Percentiles rank a stretch among this genome's conserved stretches.
phyloP scores from a whole-genome alignment of 2,797 vertebrate species.

The Neosalanx taihuensis region DNA sequence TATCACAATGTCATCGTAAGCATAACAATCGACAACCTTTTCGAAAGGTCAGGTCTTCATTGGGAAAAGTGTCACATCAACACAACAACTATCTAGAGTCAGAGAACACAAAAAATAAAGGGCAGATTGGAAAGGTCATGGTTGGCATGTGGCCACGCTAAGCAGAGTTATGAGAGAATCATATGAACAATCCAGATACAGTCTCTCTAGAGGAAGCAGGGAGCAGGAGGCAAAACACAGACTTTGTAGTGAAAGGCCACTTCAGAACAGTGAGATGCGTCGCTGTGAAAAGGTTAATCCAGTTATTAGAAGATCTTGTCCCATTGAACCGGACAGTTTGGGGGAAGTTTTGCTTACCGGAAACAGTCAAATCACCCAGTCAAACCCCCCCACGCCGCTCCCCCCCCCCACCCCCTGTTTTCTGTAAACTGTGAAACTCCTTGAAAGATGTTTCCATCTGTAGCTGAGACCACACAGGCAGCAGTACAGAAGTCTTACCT shows the following conservation, averaged over 20 bases:
- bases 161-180: slow-evolving; percentile 11
- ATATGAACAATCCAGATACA: neutral
- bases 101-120: slow-evolving; percentile 23
- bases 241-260: neutral
- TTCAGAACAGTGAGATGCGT: neutral
- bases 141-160: slow-evolving; percentile 16
- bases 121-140: slow-evolving; percentile 27
- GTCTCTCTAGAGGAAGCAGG: neutral
- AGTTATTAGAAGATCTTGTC: neutral
- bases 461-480: neutral
- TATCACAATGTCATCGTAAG: neutral
- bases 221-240: neutral
- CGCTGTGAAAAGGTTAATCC: neutral
- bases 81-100: slow-evolving; percentile 19
- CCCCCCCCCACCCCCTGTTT: slow-evolving; percentile 5
- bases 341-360: slow-evolving; percentile 1
- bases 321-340: slow-evolving; percentile 8
- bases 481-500: neutral
- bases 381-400: no score
- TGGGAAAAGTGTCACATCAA: slow-evolving; percentile 3
- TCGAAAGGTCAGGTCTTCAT: neutral
- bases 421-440: slow-evolving; percentile 25
- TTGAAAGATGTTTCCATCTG: slow-evolving; percentile 19
- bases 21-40: neutral
- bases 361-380: slow-evolving; percentile 8